phyloP scores from a whole-genome alignment of 2,888 invertebrate species.

The Orchesellides sinensis region DNA sequence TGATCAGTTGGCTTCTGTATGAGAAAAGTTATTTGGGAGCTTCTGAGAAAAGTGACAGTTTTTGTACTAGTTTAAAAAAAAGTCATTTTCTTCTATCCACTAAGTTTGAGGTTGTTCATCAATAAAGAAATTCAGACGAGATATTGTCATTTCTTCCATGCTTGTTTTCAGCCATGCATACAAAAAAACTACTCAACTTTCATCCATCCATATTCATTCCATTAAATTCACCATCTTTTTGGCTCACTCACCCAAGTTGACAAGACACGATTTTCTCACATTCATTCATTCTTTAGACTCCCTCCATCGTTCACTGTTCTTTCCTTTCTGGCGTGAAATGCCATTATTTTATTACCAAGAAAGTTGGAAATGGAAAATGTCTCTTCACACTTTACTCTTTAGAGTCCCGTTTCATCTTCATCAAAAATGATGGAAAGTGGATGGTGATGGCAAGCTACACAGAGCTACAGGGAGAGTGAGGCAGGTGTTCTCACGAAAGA shows the following conservation, averaged over 20 bases:
- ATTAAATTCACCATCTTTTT: slow-evolving; percentile 29
- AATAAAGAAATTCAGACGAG: too few relatives aligned
- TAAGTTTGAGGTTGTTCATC: too few relatives aligned
- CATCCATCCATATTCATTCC: slow-evolving; percentile 12
- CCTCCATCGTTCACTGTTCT: too few relatives aligned
- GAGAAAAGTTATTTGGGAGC: neutral
- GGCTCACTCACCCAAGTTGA: slow-evolving; percentile 29
- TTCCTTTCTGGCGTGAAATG: slow-evolving; percentile 1
- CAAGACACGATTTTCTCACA: slow-evolving; percentile 47
- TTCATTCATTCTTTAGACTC: too few relatives aligned
- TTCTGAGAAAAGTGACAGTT: neutral
- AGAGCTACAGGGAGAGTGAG: neutral
- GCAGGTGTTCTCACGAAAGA: slow-evolving; percentile 29
- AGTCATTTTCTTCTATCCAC: neutral
- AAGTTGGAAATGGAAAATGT: slow-evolving; percentile 3
- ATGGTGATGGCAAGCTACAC: neutral
- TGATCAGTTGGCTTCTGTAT: neutral
- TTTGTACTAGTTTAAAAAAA: neutral
- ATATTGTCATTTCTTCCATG: too few relatives aligned
- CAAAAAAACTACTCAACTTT: too few relatives aligned
- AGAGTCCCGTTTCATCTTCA: neutral
- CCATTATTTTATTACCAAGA: slow-evolving; percentile 20
- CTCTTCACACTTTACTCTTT: neutral
- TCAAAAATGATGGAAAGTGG: slow-evolving; percentile 19
- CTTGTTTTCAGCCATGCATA: too few relatives aligned